A percentile compares a stretch with the other conserved stretches of the same genome.
These are phyloP conservation scores for Steatocranus sp. DNA, from an alignment of 2,797 vertebrate species.

Conservation along the genomic window DNA sequence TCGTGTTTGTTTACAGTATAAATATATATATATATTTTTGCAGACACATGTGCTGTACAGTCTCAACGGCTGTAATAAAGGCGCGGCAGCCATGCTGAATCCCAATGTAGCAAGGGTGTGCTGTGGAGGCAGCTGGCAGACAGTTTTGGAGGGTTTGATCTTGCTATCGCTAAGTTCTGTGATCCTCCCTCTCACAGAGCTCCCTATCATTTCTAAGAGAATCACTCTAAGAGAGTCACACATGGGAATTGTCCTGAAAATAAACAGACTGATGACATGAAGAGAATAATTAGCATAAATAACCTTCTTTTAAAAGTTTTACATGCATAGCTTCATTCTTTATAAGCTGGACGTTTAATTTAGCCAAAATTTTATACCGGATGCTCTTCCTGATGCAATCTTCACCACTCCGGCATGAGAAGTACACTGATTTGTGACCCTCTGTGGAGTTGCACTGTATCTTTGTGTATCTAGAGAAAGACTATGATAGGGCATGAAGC, in stretches of 20 bases:
- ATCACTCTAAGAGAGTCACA: neutral
- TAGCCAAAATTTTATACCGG: neutral
- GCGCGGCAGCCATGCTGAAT: neutral
- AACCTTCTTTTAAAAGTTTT: neutral
- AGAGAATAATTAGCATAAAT: neutral
- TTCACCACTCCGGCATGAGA: neutral
- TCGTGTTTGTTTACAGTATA: slow-evolving; percentile 25
- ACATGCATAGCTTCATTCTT: neutral
- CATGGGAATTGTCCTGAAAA: neutral
- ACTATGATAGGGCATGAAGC: neutral
- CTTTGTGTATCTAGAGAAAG: neutral
- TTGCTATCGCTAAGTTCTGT: slow-evolving; percentile 14
- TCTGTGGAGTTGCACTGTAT: neutral
- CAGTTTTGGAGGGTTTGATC: slow-evolving; percentile 40
- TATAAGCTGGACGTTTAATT: neutral
- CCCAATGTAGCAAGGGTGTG: slow-evolving; percentile 17
- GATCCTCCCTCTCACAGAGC: slow-evolving; percentile 31
- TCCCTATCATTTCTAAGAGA: slow-evolving; percentile 8
- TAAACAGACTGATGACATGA: neutral
- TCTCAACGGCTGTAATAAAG: neutral
- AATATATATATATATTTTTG: neutral
- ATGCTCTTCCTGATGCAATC: neutral
- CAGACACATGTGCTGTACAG: neutral
- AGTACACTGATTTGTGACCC: neutral
- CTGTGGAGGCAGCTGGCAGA: slow-evolving; percentile 34